phyloP scores from a whole-genome alignment of 2,888 invertebrate genomes.

The Andrena minutula region DNA sequence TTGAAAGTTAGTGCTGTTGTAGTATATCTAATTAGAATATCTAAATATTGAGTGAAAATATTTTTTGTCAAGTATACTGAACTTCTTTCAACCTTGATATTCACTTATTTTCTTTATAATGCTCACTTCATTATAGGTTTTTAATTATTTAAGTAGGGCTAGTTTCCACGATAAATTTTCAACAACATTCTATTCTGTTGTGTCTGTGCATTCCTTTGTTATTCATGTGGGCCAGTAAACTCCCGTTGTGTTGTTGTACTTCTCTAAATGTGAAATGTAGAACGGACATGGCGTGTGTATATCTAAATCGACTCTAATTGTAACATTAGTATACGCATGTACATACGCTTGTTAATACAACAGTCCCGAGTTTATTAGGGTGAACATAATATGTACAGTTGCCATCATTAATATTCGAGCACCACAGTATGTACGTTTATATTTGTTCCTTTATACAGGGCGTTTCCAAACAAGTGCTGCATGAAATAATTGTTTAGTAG shows the following conservation, averaged over 20 bases:
- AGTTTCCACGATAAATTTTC: background rate
- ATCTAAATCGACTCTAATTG: constrained; percentile 38
- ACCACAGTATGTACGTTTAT: background rate
- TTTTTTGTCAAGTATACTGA: no score
- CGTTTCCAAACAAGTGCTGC: background rate
- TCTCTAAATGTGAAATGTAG: constrained; percentile 4
- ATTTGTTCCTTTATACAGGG: background rate
- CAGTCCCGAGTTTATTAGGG: constrained; percentile 24
- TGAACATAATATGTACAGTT: background rate
- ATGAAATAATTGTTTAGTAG: background rate
- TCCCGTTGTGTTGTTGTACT: background rate
- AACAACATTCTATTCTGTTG: constrained; percentile 2
- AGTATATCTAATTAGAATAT: no score
- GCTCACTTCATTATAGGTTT: background rate
- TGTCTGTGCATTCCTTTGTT: constrained; percentile 31
- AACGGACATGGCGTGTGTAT: background rate
- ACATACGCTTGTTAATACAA: constrained; percentile 25
- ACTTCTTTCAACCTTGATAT: background rate
- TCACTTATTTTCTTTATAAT: background rate
- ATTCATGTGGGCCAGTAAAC: constrained; percentile 12
- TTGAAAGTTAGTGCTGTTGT: no score
- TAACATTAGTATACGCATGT: constrained; percentile 20
- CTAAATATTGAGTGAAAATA: no score
- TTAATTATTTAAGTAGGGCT: background rate
- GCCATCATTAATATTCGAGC: background rate